phyloP scores from a whole-genome alignment of 2,888 invertebrate species.

The Pristionchus maxplancki region DNA sequence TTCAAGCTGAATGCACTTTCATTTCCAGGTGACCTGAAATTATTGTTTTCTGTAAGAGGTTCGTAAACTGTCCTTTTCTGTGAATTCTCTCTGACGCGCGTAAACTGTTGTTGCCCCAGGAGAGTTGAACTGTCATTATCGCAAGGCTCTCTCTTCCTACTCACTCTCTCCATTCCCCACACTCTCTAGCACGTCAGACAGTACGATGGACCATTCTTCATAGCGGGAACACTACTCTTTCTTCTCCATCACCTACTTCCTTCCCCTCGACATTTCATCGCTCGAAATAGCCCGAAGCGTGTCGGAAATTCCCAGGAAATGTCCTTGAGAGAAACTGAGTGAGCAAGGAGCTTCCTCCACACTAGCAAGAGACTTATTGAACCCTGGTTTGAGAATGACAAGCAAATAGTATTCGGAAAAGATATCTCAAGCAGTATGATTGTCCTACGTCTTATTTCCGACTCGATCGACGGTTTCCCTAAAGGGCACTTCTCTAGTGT shows the following conservation, averaged over 20 bases:
- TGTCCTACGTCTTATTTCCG: background rate
- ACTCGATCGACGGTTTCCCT: background rate
- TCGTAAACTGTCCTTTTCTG: background rate
- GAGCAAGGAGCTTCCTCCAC: slow-evolving; percentile 2
- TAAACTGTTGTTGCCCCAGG: background rate
- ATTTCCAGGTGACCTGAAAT: background rate
- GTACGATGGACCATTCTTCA: background rate
- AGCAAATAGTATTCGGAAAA: background rate
- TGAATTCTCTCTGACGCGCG: background rate
- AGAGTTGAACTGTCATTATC: background rate
- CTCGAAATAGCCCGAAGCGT: background rate
- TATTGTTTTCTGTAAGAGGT: background rate
- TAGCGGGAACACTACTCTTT: background rate
- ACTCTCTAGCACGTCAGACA: background rate
- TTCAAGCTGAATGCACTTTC: background rate
- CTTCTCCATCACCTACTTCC: background rate
- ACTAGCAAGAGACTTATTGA: background rate
- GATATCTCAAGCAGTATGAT: background rate
- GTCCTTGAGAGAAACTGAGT: background rate
- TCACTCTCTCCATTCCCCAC: background rate
- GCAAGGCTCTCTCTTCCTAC: too few species aligned
- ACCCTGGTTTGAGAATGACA: background rate
- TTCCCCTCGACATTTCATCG: background rate
- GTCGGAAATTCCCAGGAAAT: slow-evolving; percentile 37
- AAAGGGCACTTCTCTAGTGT: background rate